Evolutionary conservation across 2,797 vertebrate genomes (phyloP).

Genomic region (Tiaroga cobitis): DNA sequence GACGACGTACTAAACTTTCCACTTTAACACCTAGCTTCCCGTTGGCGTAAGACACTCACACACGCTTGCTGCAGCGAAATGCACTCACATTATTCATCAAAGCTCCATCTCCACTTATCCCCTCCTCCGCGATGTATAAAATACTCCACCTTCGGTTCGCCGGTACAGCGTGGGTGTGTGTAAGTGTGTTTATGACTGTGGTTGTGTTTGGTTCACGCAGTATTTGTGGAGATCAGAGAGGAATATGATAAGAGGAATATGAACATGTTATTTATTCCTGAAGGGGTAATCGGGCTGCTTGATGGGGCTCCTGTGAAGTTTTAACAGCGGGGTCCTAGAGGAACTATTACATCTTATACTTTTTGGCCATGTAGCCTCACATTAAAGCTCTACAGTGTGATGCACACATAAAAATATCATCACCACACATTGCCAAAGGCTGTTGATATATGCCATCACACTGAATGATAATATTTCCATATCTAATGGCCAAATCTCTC

Average conservation of each 20-base stretch:
- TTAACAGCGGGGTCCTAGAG: slow-evolving; percentile 22
- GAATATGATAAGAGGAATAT: slow-evolving; percentile 38
- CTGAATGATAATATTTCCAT: background rate
- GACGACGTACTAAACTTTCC: slow-evolving; percentile 72
- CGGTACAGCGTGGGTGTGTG: background rate
- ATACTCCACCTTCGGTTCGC: slow-evolving; percentile 30
- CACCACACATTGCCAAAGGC: background rate
- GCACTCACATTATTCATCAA: slow-evolving; percentile 39
- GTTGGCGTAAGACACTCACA: slow-evolving; percentile 46
- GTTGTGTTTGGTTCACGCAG: slow-evolving; percentile 20
- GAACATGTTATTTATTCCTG: slow-evolving; percentile 45
- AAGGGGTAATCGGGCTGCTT: slow-evolving; percentile 25
- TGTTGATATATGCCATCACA: slow-evolving; percentile 9
- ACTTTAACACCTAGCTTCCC: slow-evolving; percentile 72
- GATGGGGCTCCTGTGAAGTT: slow-evolving; percentile 44
- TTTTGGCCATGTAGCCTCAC: slow-evolving; percentile 14
- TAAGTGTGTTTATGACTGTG: slow-evolving; percentile 19
- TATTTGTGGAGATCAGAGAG: slow-evolving; percentile 48
- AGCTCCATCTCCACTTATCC: slow-evolving; percentile 33
- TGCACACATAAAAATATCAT: slow-evolving; percentile 26
- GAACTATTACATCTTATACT: slow-evolving; percentile 4
- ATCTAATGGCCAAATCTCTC: slow-evolving; percentile 1
- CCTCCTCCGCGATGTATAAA: slow-evolving; percentile 31
- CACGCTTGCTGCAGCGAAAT: slow-evolving; percentile 5
- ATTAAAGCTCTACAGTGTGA: slow-evolving; percentile 27